Evolutionary conservation across 2,113 vertebrate genomes (phyloP).

Genomic region (Rhinichthys klamathensis): DNA sequence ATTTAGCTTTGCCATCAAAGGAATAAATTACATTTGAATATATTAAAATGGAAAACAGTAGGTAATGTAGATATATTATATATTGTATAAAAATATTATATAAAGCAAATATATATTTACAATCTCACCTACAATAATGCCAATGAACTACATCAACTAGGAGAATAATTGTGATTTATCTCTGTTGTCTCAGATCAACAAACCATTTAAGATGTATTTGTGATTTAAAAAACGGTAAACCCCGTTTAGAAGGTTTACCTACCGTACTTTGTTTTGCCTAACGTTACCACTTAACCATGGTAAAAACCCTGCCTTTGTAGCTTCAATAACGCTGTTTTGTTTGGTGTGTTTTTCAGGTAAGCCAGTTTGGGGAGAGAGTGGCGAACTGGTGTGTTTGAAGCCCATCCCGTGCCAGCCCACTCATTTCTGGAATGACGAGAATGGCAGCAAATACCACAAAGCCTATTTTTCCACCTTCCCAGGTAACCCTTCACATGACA

Average conservation of each 20-base stretch:
- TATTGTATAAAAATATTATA: not conserved
- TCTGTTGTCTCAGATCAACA: too few relatives aligned
- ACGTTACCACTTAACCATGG: too few relatives aligned
- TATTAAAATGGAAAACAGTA: not conserved
- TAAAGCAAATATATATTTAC: not conserved
- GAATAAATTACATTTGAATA: not conserved
- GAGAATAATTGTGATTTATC: not conserved
- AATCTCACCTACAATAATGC: not conserved
- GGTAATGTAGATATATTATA: not conserved
- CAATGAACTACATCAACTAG: not conserved
- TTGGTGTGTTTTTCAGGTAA: constrained; percentile 76
- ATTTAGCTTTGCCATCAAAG: not conserved
- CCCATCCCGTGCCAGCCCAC: constrained; percentile 95
- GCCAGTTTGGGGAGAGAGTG: constrained; percentile 91
- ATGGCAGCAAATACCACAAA: constrained; percentile 90
- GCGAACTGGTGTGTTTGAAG: constrained; percentile 93
- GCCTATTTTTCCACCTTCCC: constrained; percentile 94
- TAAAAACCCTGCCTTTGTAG: too few relatives aligned
- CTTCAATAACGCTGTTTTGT: constrained; percentile 23
- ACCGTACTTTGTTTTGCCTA: too few relatives aligned
- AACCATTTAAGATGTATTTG: too few relatives aligned
- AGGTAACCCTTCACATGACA: constrained; percentile 70
- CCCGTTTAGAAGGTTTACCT: too few relatives aligned
- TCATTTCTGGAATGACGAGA: constrained; percentile 96
- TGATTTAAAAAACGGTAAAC: too few relatives aligned